Evolutionary conservation across 2,888 invertebrate species (phyloP), one percentile per base, ranked within the genome.

Genomic region (Opisthograptis luteolata): DNA sequence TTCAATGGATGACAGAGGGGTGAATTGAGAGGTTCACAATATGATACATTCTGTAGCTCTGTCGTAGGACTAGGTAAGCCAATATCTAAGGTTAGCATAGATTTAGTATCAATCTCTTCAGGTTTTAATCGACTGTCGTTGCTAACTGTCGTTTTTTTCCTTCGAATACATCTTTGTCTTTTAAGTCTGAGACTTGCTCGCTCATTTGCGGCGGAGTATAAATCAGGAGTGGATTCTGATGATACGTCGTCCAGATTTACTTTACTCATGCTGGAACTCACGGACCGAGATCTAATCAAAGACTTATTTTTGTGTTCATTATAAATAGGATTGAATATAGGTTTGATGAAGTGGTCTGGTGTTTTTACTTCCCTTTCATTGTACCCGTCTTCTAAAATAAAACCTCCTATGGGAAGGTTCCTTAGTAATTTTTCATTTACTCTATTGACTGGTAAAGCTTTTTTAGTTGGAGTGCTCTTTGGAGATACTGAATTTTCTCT

Each of bases 81-180:
- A 57, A 87, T 82, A 67, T 91, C 85, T 25, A 89, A 66, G 0
- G 90, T 86, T 1, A 86, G 71, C 10, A 85, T 73, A 5, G 85
- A 70, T 65, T 84, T 85, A 1, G 64, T 45, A 43, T 77, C 73
- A 5, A 40, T 35, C 44, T 66, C 70, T 55, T 74, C 79, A 9
- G 65, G 72, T 55, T 76, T 81, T 65, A 76, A 79, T 32, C 76
- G 65, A 49, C 85, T 88, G 37, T 88, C 87, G 19, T 84, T 87
- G 45, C 87, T 88, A 0, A 82, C 78, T 8, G 85, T 87, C 1
- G 87, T 88, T 55, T 91, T 91, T 60, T 92, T 90, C 54, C 92
- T 84, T 2, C 93, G 79, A 9, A 93, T 92, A 62, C 93, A 93
- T 59, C 84, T 90, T 68, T 93, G 93, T 12, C 93, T 80, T 70